A percentile compares a stretch with the other conserved stretches of the same genome.
These are phyloP conservation scores for Takifugu rubripes DNA, from an alignment of 2,797 vertebrate genomes.

Conservation along the genomic window DNA sequence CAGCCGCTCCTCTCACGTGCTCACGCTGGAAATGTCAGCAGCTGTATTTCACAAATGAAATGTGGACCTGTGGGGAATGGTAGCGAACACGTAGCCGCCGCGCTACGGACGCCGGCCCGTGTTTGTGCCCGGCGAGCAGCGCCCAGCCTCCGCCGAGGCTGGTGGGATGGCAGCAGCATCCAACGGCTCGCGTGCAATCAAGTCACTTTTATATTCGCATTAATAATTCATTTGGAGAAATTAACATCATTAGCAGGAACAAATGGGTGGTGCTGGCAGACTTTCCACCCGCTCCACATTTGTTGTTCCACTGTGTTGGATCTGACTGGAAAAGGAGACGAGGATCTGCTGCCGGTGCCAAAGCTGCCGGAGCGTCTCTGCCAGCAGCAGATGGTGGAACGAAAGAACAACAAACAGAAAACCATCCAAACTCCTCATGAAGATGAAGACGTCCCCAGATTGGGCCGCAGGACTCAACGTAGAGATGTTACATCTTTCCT, in stretches of 20 bases:
- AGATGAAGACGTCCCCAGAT: too few species aligned
- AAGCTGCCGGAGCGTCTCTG: conserved; percentile 36
- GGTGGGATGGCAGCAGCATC: too few species aligned
- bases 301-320: conserved; percentile 16
- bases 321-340: conserved; percentile 38
- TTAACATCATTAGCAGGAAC: conserved; percentile 48
- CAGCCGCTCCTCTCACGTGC: neutral
- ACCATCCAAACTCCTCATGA: conserved; percentile 21
- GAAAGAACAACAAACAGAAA: conserved; percentile 33
- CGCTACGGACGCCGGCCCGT: too few species aligned
- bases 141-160: too few species aligned
- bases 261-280: conserved; percentile 45
- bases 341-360: conserved; percentile 29
- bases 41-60: conserved; percentile 28
- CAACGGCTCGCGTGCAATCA: conserved; percentile 1
- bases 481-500: too few species aligned
- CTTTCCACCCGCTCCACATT: conserved; percentile 7
- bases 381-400: conserved; percentile 47
- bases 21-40: conserved; percentile 12
- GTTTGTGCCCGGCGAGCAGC: too few species aligned
- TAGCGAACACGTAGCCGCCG: neutral
- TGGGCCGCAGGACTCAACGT: too few species aligned
- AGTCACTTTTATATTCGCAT: conserved; percentile 17
- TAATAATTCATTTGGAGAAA: conserved; percentile 48
- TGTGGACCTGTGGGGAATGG: conserved; percentile 11